Evolutionary conservation across 53 echinoderm and acorn worm genomes (phyloP).

Genomic region (Mesocentrotus franciscanus): DNA sequence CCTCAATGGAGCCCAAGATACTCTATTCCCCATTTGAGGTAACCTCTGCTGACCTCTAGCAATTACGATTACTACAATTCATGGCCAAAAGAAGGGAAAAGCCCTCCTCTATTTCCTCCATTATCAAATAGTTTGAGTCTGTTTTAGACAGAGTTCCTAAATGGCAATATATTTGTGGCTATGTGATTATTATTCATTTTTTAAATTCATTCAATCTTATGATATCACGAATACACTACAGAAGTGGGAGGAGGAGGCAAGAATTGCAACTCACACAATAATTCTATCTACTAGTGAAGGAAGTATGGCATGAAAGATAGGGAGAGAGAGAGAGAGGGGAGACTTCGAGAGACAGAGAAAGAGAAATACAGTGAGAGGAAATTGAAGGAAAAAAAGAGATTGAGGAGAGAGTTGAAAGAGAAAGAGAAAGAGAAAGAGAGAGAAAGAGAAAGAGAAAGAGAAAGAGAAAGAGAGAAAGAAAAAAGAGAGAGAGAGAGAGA

Average conservation of each 20-base stretch:
- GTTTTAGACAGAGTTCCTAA: not conserved
- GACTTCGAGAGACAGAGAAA: not conserved
- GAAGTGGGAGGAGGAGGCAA: not conserved
- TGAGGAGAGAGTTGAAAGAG: not conserved
- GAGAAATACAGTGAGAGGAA: not conserved
- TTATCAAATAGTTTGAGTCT: not conserved
- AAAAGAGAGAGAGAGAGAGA: not conserved
- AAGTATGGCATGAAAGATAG: not conserved
- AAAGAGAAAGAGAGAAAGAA: not conserved
- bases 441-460: not conserved
- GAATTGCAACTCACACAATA: not conserved
- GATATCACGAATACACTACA: not conserved
- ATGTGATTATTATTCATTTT: not conserved
- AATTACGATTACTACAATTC: not conserved
- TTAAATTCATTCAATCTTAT: not conserved
- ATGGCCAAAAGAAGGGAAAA: not conserved
- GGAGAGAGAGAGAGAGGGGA: not conserved
- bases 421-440: not conserved
- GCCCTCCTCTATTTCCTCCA: no score
- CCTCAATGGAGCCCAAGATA: not conserved
- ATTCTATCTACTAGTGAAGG: not conserved
- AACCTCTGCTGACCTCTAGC: conserved; percentile 15
- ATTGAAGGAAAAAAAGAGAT: not conserved
- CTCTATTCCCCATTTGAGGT: not conserved
- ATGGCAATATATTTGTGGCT: not conserved